Percentiles rank a stretch among this genome's conserved stretches.
phyloP scores from a whole-genome alignment of 2,888 invertebrate genomes.

The Melinopterus prodromus region DNA sequence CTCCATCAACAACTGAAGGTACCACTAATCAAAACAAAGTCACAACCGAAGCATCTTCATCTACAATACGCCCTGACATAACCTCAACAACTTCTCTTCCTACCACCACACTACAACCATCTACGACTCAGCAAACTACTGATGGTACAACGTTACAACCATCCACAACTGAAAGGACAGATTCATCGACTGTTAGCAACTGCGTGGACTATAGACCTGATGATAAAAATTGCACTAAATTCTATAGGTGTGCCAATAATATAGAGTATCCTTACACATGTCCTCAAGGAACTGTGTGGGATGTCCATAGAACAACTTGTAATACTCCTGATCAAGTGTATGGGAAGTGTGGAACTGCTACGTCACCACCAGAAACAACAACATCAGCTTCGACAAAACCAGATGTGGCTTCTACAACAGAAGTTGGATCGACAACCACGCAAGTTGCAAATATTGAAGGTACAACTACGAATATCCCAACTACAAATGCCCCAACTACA shows the following conservation, averaged over 20 bases:
- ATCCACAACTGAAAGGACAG: constrained; percentile 45
- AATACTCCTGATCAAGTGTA: constrained; percentile 32
- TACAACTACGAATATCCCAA: constrained; percentile 26
- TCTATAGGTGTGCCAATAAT: constrained; percentile 67
- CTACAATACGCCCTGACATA: no score
- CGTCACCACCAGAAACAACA: constrained; percentile 23
- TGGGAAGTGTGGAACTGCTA: constrained; percentile 38
- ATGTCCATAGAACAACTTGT: constrained; percentile 32
- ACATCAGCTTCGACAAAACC: neutral
- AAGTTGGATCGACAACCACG: constrained; percentile 48
- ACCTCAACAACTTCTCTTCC: neutral
- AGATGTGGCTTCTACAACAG: constrained; percentile 5
- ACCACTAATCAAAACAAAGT: constrained; percentile 33
- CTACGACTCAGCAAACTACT: constrained; percentile 40
- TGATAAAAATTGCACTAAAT: constrained; percentile 24
- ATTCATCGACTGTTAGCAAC: constrained; percentile 9
- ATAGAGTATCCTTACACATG: constrained; percentile 58
- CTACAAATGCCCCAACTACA: constrained; percentile 33
- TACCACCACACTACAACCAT: constrained; percentile 28
- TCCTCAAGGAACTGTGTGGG: constrained; percentile 60
- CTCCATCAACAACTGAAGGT: constrained; percentile 31
- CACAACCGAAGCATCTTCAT: constrained; percentile 29
- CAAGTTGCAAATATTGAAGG: neutral
- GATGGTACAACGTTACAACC: constrained; percentile 41
- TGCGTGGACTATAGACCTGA: constrained; percentile 20